Evolutionary conservation across 1,140 invertebrate species (phyloP), one percentile per base, ranked within the genome.

Genomic region (Marisa cornuarietis): DNA sequence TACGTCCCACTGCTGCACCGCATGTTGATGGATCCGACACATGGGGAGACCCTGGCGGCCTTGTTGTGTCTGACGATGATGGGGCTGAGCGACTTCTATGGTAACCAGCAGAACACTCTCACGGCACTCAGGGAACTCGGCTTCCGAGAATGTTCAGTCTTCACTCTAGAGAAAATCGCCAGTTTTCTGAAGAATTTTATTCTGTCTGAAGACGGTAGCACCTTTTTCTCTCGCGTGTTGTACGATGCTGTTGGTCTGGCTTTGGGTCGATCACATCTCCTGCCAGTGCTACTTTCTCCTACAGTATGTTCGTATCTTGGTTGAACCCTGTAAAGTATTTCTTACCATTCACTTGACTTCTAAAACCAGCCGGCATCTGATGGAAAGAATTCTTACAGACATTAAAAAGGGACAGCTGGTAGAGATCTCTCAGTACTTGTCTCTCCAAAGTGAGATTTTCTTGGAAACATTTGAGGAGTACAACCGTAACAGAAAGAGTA

Each of bases 171-270:
- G 14, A 18, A 3, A 4, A 7, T 5, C 4, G 14, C 54, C 8
- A 20, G 9, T 31, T 18, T 51, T 54, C 58, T 75, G 1, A 75
- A 63, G 16, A 42, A 42, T 6, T 75, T 61, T 13, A 75, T 75
- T 20, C 20, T 75, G 58, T 26, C 24, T 22, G 73, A 75, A 7
- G 54, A 31, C 42, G 6, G 51, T 13, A 16, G 1, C 31, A 61
- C 2, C 0, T 75, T 75, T 42, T 13, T 10, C 58, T 62, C 54
- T 42, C 73, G 73, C 8, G 26, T 75, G 10, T 1, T 75, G 13
- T 75, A 75, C 31, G 73, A 75, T 10, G 73, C 73, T 31, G 73
- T n/a, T 14, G 73, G 73, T 54, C 73, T 75, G 58, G 73, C 73
- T 6, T 26, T 75, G 54, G 52, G 54, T 20, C 54, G 73, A 10